Evolutionary conservation across 2,888 invertebrate species (phyloP), one percentile per base, ranked within the genome.

Genomic region (Disparrhopalites patrizii): DNA sequence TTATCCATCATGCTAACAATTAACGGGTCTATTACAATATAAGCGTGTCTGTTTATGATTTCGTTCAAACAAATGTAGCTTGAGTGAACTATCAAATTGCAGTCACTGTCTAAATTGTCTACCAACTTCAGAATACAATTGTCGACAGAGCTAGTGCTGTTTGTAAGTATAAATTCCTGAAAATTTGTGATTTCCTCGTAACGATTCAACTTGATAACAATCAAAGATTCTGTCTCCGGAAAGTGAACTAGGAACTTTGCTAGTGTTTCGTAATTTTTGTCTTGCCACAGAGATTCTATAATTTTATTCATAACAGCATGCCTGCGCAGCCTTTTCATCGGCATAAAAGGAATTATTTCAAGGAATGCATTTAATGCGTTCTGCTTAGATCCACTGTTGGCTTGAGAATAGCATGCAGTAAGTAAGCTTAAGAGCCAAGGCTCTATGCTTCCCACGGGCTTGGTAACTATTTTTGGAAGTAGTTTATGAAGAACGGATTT

Each of bases 1-100:
- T 64, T 64, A 31, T 64, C 64, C 47, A 64, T 28, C 18, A 64
- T 15, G 43, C 57, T 64, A 15, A 64, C 57, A 25, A 64, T 64
- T 23, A 64, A 25, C 20, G 64, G 64, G 20, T 64, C 64, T 8
- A 64, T 28, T 10, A 64, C 31, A 31, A 64, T 64, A 27, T 40
- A 64, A 10, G 27, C 20, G 18, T 20, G 50, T 23, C 57, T 56
- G 20, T 31, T 64, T 5, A 64, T 25, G 10, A 64, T 56, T 64
- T 56, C 43, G 47, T 64, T 64, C 56, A 64, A 36, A 13, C 56
- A 43, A 18, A 56, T 56, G 50, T 56, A 57, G 25, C 56, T 56
- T 15, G 56, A 40, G 28, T 64, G 55, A 10, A 40, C 43, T 31
- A 64, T 30, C 15, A 64, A 47, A 30, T 64, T 56, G 23, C 40